A percentile compares a stretch with the other conserved stretches of the same genome.
Conservation (phyloP, 2,797 vertebrate genomes). For the Bufotes viridis region DNA sequence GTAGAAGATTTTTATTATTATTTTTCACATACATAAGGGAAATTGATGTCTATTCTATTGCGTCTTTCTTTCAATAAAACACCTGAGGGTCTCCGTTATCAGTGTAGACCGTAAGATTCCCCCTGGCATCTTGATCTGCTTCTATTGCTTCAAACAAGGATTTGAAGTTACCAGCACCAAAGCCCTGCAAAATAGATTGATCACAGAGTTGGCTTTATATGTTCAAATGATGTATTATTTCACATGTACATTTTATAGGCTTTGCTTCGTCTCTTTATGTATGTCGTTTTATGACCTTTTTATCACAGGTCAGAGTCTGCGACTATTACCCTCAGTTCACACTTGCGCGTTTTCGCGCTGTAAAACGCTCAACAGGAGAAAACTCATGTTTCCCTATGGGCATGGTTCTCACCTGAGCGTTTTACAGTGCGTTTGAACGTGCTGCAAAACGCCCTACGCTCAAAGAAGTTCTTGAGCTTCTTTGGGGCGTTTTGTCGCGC, state of each 20-base stretch:
- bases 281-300: not conserved
- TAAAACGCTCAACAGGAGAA: too few species aligned
- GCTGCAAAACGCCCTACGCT: too few species aligned
- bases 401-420: too few species aligned
- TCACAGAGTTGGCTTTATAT: not conserved
- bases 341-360: too few species aligned
- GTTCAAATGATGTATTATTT: not conserved
- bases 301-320: too few species aligned
- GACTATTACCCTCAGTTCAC: too few species aligned
- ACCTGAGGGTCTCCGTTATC: constrained; percentile 68
- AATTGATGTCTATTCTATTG: not conserved
- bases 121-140: constrained; percentile 82
- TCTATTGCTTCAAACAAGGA: constrained; percentile 87
- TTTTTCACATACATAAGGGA: not conserved
- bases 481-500: too few species aligned
- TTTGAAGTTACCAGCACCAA: constrained; percentile 87
- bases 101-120: constrained; percentile 79
- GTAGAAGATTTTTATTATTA: not conserved
- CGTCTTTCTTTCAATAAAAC: constrained; percentile 71
- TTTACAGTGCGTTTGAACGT: too few species aligned
- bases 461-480: too few species aligned
- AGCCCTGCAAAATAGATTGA: constrained; percentile 73
- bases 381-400: too few species aligned
- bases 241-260: not conserved
- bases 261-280: not conserved